Conservation (phyloP, 2,113 vertebrate genomes). For the Notothenia rossii region DNA sequence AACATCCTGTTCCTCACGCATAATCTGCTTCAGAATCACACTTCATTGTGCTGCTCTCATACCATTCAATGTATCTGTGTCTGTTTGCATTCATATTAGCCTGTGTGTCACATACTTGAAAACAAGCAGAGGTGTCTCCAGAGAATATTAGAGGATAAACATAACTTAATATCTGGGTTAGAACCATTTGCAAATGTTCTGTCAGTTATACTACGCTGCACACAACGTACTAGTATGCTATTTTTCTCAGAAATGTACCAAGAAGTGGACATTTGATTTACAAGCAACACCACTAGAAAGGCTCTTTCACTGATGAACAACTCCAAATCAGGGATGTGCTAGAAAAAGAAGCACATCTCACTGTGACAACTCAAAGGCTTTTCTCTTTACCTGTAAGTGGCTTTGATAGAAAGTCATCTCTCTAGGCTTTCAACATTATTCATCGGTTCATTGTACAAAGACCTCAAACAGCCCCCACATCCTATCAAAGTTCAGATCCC, state of each 20-base stretch:
- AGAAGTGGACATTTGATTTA: conserved; percentile 25
- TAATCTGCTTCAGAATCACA: conserved; percentile 72
- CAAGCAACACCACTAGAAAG: conserved; percentile 20
- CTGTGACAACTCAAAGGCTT: conserved; percentile 52
- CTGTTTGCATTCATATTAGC: conserved; percentile 36
- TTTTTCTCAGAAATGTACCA: not conserved
- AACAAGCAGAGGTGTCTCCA: conserved; percentile 26
- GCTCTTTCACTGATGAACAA: conserved; percentile 21
- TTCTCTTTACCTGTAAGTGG: conserved; percentile 44
- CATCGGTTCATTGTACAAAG: conserved; percentile 44
- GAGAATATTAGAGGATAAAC: not conserved
- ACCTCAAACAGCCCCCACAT: conserved; percentile 43
- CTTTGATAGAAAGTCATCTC: conserved; percentile 59
- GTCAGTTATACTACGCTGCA: conserved; percentile 1
- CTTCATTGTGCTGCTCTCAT: conserved; percentile 57
- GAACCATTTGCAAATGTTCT: not conserved
- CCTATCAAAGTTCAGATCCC: conserved; percentile 2
- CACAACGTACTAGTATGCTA: not conserved
- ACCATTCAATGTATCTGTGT: conserved; percentile 44
- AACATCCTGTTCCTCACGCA: conserved; percentile 77
- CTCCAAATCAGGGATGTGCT: conserved; percentile 28
- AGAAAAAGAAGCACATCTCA: not conserved
- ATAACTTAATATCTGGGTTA: not conserved
- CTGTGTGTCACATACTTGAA: conserved; percentile 9
- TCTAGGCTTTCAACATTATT: conserved; percentile 69